Conservation (phyloP, 2,797 vertebrate genomes). For the Sarcoramphus papa region DNA sequence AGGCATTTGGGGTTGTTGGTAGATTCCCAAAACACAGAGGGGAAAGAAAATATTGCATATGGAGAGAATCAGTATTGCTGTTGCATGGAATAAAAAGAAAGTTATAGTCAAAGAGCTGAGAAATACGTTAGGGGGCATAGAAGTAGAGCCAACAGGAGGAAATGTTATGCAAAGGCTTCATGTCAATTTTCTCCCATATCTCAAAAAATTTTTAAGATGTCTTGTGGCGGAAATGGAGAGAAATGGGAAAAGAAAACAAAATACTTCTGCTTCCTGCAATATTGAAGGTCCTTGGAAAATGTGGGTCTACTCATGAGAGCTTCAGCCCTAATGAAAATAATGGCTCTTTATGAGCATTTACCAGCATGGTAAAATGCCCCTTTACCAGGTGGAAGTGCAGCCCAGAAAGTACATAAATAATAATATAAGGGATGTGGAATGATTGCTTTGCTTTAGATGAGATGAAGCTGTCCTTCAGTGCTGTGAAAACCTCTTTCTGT, state of each 20-base stretch:
- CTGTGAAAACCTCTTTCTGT: rapidly evolving
- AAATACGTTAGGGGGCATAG: not conserved
- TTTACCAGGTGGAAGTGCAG: not conserved
- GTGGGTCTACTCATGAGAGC: not conserved
- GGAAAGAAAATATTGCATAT: not conserved
- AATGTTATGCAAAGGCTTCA: not conserved
- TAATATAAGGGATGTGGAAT: not conserved
- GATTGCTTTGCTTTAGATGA: not conserved
- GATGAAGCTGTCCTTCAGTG: rapidly evolving
- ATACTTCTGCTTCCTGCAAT: not conserved
- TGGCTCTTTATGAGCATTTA: not conserved
- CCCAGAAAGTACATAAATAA: not conserved
- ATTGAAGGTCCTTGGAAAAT: not conserved
- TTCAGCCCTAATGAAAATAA: not conserved
- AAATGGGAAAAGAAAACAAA: not conserved
- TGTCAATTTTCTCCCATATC: not conserved
- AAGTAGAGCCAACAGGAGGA: not conserved
- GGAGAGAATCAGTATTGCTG: not conserved
- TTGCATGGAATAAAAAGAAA: not conserved
- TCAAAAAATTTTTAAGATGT: not conserved
- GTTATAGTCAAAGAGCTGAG: not conserved
- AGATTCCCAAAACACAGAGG: not conserved
- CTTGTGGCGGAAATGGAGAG: not conserved
- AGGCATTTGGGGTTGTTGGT: not conserved
- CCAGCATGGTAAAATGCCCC: not conserved